Conservation (phyloP, 2,888 invertebrate genomes). For the Rhorus exstirpatorius region DNA sequence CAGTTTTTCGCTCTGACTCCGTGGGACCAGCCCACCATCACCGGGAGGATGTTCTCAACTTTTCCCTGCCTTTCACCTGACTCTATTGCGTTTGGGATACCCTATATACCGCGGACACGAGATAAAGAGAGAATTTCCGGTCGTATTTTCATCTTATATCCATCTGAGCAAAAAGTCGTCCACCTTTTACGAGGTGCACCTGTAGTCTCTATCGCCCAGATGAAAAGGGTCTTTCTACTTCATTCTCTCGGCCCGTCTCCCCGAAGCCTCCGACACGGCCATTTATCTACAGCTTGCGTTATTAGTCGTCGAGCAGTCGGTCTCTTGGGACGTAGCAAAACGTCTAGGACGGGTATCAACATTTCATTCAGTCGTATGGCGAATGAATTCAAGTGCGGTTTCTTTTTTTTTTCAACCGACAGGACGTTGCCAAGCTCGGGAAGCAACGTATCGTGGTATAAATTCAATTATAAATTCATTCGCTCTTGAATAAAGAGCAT, state of each 20-base stretch:
- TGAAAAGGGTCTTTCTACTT: conserved; percentile 41
- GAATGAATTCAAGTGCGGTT: conserved; percentile 12
- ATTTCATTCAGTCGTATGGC: conserved; percentile 28
- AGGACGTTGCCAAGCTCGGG: not conserved
- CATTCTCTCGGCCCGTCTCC: conserved; percentile 3
- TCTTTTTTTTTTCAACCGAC: conserved; percentile 2
- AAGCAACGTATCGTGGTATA: not conserved
- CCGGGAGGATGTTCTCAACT: conserved; percentile 15
- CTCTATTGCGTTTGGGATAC: conserved; percentile 27
- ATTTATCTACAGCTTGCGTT: conserved; percentile 60
- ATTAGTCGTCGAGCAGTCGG: conserved; percentile 37
- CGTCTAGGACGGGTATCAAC: conserved; percentile 3
- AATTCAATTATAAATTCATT: not conserved
- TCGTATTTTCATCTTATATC: conserved; percentile 49
- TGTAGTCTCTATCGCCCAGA: conserved; percentile 45
- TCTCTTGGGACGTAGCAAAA: conserved; percentile 11
- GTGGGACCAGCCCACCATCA: conserved; percentile 20
- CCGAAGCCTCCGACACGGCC: conserved; percentile 31
- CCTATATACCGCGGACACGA: not conserved
- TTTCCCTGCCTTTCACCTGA: conserved; percentile 18
- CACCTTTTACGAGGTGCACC: conserved; percentile 39
- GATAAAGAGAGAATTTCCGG: conserved; percentile 11
- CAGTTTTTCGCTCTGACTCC: conserved; percentile 42
- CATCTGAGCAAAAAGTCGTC: conserved; percentile 51
- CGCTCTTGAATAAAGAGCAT: too few relatives aligned